Conservation (phyloP, 2,113 vertebrate genomes). For the Pygoscelis antarcticus region DNA sequence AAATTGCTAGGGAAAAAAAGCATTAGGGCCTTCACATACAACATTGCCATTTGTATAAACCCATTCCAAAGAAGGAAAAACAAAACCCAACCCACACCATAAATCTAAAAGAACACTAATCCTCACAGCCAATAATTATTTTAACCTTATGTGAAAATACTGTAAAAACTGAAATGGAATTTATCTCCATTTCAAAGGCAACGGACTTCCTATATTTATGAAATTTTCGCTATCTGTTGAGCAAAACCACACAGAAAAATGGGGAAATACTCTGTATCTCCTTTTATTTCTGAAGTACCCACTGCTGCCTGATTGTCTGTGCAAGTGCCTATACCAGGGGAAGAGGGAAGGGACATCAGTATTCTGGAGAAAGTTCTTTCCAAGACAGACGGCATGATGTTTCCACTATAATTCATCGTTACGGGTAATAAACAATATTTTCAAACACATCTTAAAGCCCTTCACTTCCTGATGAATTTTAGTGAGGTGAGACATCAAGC, state of each 20-base stretch:
- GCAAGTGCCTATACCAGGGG: not conserved
- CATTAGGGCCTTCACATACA: not conserved
- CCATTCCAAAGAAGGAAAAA: constrained; percentile 2
- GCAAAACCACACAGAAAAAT: not conserved
- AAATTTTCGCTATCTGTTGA: not conserved
- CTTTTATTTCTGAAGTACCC: not conserved
- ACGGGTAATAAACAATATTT: not conserved
- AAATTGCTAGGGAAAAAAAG: not conserved
- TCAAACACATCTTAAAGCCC: not conserved
- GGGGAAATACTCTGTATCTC: not conserved
- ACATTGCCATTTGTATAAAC: not conserved
- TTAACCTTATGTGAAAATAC: not conserved
- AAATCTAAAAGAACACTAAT: not conserved
- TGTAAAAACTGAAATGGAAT: not conserved
- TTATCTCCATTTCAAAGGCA: not conserved
- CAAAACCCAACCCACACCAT: not conserved
- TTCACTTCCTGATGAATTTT: not conserved
- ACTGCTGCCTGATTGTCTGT: not conserved
- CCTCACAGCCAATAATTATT: not conserved
- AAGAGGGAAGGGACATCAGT: not conserved
- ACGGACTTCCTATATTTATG: not conserved
- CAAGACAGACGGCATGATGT: not conserved
- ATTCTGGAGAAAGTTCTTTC: not conserved
- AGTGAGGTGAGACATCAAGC: not conserved
- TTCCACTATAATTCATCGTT: not conserved